These are phyloP conservation scores for Tipula vernalis DNA, from an alignment of 2,888 invertebrate genomes.

Conservation along the genomic window DNA sequence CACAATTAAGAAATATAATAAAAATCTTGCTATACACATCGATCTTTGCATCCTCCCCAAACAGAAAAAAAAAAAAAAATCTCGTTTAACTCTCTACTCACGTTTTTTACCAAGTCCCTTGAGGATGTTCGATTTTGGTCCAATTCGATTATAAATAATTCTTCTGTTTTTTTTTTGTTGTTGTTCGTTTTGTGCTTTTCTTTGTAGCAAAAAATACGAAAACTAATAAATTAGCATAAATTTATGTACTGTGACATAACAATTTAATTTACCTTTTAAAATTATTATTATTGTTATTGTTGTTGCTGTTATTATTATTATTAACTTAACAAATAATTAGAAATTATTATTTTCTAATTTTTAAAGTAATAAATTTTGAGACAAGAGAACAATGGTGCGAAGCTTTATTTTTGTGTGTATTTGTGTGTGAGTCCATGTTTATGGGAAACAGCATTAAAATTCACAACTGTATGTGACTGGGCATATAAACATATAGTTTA, in stretches of 20 bases:
- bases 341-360: neutral
- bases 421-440: neutral
- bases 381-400: neutral
- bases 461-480: neutral
- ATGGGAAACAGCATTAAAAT: neutral
- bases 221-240: neutral
- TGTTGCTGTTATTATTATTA: neutral
- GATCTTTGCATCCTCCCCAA: neutral
- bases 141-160: conserved; percentile 4
- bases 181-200: neutral
- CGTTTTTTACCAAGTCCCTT: neutral
- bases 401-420: neutral
- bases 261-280: neutral
- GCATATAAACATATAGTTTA: neutral
- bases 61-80: neutral
- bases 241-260: neutral
- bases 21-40: neutral
- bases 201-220: neutral
- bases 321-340: neutral
- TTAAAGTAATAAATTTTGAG: neutral
- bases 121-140: neutral
- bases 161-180: neutral
- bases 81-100: neutral
- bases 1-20: neutral
- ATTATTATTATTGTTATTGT: neutral